Base-by-base conservation (phyloP, 2,113 vertebrate species). In the Tamias sibiricus region DNA sequence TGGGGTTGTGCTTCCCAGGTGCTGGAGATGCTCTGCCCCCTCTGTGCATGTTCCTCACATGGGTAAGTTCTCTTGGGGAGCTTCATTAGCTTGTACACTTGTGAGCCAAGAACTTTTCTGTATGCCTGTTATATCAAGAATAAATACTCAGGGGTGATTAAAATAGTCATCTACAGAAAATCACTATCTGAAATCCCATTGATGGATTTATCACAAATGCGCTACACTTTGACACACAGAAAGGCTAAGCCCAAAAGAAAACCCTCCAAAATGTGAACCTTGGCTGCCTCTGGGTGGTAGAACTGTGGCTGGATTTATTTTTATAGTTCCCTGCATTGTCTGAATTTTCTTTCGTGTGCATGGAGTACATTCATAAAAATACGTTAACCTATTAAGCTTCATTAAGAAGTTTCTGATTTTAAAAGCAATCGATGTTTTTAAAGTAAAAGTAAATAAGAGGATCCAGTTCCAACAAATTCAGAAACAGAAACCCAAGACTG, bases 201-300 rank as follows among this genome's bases (percentile, higher is more conserved):
- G 80, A 72, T 30, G 86, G 6, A 47, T 87, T 71, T 74, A 69
- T 64, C 54, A 59, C 49, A 75, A 54, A 85, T 26, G 20, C 77
- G 47, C 42, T 93, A 42, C 93, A 68, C 64, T 90, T 87, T 57
- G 32, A 94, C 49, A 75, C 14, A 8, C 79, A 44, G 40, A 75
- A 95, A 94, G 12, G 72, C 19, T 71, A 71, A 74, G 17, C 32
- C 4, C 77, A 19, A 96, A 95, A 94, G 68, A 24, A 96, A 92
- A 64, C 8, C n/a, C 26, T 71, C 4, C 40, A 82, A 87, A 91
- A 59, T 22, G 5, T 72, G 42, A 77, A 64, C 72, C 6, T 24
- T 35, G 59, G 52, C 24, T 87, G 37, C n/a, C 66, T 95, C 52
- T 97, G 52, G 35, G 14, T 26, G 16, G 62, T 77, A 2, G 75